phyloP scores from a whole-genome alignment of 2,797 vertebrate species.

The Acanthurus lineatus region DNA sequence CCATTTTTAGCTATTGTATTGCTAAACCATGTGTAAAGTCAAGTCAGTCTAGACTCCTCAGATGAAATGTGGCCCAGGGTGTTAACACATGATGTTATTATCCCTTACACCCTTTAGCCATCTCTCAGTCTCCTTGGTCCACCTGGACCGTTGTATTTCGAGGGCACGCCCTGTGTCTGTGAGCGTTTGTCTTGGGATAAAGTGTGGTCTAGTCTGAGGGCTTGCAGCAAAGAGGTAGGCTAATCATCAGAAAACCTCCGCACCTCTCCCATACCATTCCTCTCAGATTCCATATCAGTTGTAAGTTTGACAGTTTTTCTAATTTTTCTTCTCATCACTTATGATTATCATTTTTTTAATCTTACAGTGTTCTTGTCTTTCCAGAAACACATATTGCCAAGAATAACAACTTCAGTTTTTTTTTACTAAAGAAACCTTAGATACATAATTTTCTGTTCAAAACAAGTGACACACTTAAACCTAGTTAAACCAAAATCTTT shows the following conservation, averaged over 20 bases:
- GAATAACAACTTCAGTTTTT: constrained; percentile 1
- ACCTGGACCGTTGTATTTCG: constrained; percentile 78
- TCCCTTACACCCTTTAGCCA: constrained; percentile 84
- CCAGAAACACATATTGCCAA: not conserved
- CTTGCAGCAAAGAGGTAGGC: constrained; percentile 82
- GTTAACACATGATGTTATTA: constrained; percentile 82
- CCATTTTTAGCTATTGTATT: constrained; percentile 43
- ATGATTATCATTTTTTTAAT: constrained; percentile 16
- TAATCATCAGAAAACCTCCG: constrained; percentile 69
- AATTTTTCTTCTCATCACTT: constrained; percentile 33
- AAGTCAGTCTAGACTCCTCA: constrained; percentile 57
- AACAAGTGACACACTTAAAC: not conserved
- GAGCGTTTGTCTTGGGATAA: constrained; percentile 84
- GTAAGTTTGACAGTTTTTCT: constrained; percentile 32
- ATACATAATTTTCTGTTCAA: constrained; percentile 8
- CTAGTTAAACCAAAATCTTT: not conserved
- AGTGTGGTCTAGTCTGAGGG: constrained; percentile 80
- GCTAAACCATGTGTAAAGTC: constrained; percentile 64
- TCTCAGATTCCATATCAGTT: constrained; percentile 53
- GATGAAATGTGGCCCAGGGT: constrained; percentile 73
- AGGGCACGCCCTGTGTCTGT: constrained; percentile 74
- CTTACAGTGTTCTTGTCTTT: constrained; percentile 27
- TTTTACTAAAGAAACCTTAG: constrained; percentile 12
- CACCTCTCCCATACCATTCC: constrained; percentile 67
- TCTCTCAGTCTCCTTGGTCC: constrained; percentile 83